Conservation (phyloP, 1,140 invertebrate genomes). For the Aporrectodea caliginosa region DNA sequence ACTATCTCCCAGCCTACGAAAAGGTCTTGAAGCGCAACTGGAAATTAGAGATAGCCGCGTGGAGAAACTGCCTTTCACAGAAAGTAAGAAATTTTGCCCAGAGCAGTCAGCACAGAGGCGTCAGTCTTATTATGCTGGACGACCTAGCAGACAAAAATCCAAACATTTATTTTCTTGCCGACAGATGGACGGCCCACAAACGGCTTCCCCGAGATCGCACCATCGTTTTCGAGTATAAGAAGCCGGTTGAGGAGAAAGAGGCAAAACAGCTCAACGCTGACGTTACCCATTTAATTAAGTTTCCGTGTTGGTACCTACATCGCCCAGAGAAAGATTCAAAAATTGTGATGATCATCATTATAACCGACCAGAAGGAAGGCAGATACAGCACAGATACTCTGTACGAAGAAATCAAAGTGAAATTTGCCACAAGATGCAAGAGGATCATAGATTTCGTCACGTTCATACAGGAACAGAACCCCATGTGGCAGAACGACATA, state of each 20-base stretch:
- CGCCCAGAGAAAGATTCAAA: background rate
- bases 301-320: background rate
- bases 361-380: background rate
- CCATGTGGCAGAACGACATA: background rate
- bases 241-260: background rate
- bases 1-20: background rate
- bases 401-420: background rate
- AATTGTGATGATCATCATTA: background rate
- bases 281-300: background rate
- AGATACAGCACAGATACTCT: background rate
- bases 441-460: background rate
- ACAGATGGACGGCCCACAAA: background rate
- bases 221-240: background rate
- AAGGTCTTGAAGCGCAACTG: background rate
- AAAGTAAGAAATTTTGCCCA: background rate
- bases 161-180: background rate
- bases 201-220: background rate
- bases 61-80: background rate
- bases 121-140: background rate
- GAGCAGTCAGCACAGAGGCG: background rate
- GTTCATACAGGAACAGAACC: background rate
- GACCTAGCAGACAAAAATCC: background rate
- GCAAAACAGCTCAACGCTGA: background rate
- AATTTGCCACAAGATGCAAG: background rate
- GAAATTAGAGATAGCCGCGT: background rate